Base-by-base conservation (phyloP, 92 coral and sea anemone species). In the Bergia puertoricense region DNA sequence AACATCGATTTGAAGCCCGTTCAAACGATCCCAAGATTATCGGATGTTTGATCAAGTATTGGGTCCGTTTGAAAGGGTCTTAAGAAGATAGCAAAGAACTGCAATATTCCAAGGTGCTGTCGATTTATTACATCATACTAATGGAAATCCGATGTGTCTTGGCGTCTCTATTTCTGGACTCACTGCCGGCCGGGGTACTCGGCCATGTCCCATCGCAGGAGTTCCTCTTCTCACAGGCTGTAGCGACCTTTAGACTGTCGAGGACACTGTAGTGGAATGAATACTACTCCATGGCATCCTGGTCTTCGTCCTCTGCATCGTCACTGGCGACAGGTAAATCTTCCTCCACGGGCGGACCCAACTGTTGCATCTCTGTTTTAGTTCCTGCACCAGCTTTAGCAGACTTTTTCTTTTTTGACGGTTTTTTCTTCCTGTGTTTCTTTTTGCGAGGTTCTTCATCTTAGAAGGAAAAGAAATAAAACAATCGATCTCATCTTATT, bases 401-500 rank as follows among this genome's bases (percentile, higher is more conserved):
- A 16, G 80, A 39, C 3, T 75, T 86, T 86, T 76, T 76, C 83
- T 76, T 76, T 38, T 86, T 86, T 16, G 67, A 13, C 22, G 11
- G 11, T 57, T 43, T 77, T 51, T 86, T 84, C 69, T 77, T 76
- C 45, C 51, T 86, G 83, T 76, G 89, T 86, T 86, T 86, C 89
- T 86, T 86, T 74, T 76, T 86, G 38, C 83, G 81, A 65, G 89
- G 89, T 65, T 86, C 89, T 66, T 77, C 89, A 9, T 59, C 82
- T 86, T 42, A 74, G 30, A 30, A 30, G 30, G 30, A 30, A 30
- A 30, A 54, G 15, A 37, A 39, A 85, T 18, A 20, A 68, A 23
- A 62, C 2, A 66, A 15, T 23, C n/a, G 41, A 45, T 44, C 22
- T 82, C 30, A 67, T 2, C 54, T 7, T n/a, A 65, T 9, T 4